A percentile compares a stretch with the other conserved stretches of the same genome.
Conservation (phyloP, 2,113 vertebrate species). For the Aspiorhynchus laticeps region DNA sequence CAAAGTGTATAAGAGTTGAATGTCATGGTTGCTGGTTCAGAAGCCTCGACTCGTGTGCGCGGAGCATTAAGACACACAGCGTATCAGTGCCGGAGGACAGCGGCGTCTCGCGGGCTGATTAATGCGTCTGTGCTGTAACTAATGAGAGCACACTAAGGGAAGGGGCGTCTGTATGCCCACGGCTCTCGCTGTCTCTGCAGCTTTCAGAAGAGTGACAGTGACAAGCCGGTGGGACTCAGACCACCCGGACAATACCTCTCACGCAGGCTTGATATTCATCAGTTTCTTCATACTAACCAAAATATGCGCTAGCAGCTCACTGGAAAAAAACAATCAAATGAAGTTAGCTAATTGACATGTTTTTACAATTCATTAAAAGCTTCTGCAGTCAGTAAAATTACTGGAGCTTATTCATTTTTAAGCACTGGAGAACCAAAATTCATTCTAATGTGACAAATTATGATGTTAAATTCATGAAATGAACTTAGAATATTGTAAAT, state of each 20-base stretch:
- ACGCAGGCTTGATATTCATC: background rate
- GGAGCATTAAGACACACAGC: background rate
- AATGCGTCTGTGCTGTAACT: background rate
- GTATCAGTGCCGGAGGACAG: background rate
- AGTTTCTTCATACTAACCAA: background rate
- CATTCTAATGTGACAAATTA: background rate
- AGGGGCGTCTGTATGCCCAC: background rate
- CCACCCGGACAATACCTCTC: constrained; percentile 41
- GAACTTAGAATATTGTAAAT: too few relatives aligned
- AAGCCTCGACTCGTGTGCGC: background rate
- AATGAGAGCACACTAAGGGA: constrained; percentile 8
- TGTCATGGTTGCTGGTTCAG: background rate
- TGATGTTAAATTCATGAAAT: too few relatives aligned
- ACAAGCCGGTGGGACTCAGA: background rate
- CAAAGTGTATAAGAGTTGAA: background rate
- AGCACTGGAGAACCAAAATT: background rate
- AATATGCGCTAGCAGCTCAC: background rate
- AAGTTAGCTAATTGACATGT: background rate
- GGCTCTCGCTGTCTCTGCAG: constrained; percentile 27
- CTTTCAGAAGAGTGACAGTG: constrained; percentile 26
- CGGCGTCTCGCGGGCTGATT: constrained; percentile 1
- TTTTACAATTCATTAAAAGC: background rate
- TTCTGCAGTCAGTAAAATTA: background rate
- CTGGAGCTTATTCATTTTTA: background rate
- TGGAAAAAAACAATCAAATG: background rate